phyloP scores from a whole-genome alignment of 2,797 vertebrate species.

The Enteromius radiatus region DNA sequence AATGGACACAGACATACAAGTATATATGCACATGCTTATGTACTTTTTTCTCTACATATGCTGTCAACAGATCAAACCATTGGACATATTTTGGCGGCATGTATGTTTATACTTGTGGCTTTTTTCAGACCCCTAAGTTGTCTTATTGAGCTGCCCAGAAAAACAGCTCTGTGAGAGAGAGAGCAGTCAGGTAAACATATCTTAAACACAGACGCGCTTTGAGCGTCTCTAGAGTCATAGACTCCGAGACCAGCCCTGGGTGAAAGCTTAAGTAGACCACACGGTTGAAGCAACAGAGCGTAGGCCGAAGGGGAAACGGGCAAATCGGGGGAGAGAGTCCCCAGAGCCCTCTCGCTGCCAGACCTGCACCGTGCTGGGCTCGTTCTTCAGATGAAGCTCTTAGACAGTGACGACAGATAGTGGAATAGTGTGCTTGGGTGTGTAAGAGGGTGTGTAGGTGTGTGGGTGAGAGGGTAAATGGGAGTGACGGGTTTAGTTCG shows the following conservation, averaged over 20 bases:
- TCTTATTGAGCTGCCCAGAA: conserved; percentile 71
- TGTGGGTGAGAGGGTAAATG: conserved; percentile 36
- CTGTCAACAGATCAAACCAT: conserved; percentile 58
- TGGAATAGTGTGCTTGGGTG: conserved; percentile 37
- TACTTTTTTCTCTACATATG: conserved; percentile 64
- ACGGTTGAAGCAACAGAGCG: conserved; percentile 73
- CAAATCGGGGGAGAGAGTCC: conserved; percentile 31
- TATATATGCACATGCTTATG: conserved; percentile 39
- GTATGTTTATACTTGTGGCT: conserved; percentile 66
- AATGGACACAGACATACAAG: conserved; percentile 58
- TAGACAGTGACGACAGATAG: conserved; percentile 48
- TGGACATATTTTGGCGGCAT: conserved; percentile 65
- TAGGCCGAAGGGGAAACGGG: conserved; percentile 48
- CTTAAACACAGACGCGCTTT: conserved; percentile 69
- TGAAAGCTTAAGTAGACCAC: conserved; percentile 74
- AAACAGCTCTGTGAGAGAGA: conserved; percentile 69
- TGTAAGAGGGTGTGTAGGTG: conserved; percentile 43
- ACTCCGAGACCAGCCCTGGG: conserved; percentile 59
- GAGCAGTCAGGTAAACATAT: conserved; percentile 69
- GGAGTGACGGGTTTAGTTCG: conserved; percentile 19
- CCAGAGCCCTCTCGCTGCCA: conserved; percentile 33
- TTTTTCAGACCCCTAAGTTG: conserved; percentile 59
- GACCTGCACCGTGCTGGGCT: not conserved
- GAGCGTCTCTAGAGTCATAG: conserved; percentile 48
- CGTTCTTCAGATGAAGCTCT: conserved; percentile 19